These are phyloP conservation scores for Arizona elegans DNA, from an alignment of 2,113 vertebrate genomes.

Conservation along the genomic window DNA sequence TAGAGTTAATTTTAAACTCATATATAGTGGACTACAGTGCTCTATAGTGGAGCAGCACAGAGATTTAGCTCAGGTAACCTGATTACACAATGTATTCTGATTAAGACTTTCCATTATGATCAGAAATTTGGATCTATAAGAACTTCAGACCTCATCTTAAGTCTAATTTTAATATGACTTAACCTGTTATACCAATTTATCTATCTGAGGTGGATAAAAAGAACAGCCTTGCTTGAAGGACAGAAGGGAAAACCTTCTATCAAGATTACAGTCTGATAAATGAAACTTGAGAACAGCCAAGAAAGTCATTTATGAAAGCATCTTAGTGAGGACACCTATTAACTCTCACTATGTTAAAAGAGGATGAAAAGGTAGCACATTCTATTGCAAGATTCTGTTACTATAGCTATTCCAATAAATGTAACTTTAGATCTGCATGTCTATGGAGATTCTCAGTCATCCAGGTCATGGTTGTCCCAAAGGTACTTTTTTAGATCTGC, in stretches of 20 bases:
- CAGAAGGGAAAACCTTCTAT: background rate
- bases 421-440: background rate
- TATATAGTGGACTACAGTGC: background rate
- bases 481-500: background rate
- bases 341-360: background rate
- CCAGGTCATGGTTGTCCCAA: no score
- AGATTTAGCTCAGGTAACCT: background rate
- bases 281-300: background rate
- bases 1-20: background rate
- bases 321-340: background rate
- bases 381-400: background rate
- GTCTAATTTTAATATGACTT: background rate
- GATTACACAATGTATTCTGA: background rate
- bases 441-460: no score
- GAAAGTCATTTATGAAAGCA: background rate
- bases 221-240: background rate
- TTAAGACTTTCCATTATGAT: background rate
- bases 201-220: background rate
- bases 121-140: background rate
- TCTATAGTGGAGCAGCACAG: background rate
- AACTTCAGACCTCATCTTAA: background rate
- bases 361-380: background rate
- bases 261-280: background rate
- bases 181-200: background rate
- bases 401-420: background rate